Conservation (phyloP, 1,140 invertebrate genomes). For the Drosophila parabipectinata region DNA sequence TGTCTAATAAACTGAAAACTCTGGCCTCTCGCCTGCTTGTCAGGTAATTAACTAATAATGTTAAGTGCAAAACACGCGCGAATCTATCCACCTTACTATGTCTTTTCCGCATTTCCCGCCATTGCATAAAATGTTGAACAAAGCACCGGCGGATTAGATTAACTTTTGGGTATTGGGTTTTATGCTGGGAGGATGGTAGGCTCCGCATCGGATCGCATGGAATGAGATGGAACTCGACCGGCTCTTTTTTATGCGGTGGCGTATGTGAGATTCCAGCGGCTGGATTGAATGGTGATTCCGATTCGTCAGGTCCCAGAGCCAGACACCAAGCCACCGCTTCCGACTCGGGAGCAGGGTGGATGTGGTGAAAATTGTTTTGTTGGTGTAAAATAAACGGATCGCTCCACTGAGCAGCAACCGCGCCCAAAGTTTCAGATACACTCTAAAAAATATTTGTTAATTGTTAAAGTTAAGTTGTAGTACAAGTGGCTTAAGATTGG, state of each 20-base stretch:
- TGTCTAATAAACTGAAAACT: slow-evolving; percentile 16
- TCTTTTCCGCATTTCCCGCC: slow-evolving; percentile 60
- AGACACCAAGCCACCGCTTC: slow-evolving; percentile 48
- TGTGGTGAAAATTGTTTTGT: slow-evolving; percentile 66
- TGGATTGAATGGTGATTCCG: slow-evolving; percentile 31
- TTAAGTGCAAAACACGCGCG: slow-evolving; percentile 40
- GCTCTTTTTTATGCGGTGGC: slow-evolving; percentile 5
- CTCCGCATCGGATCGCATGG: slow-evolving; percentile 1
- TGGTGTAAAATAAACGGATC: slow-evolving; percentile 43
- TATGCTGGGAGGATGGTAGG: not conserved
- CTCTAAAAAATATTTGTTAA: not conserved
- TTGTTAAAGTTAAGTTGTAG: not conserved
- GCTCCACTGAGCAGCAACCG: slow-evolving; percentile 53
- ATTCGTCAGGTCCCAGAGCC: slow-evolving; percentile 37
- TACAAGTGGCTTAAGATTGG: no score
- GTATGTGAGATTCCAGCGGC: slow-evolving; percentile 41
- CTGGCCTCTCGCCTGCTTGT: slow-evolving; percentile 11
- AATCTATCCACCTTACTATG: slow-evolving; percentile 43
- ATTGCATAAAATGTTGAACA: slow-evolving; percentile 59
- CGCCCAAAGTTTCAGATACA: slow-evolving; percentile 21
- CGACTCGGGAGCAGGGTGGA: slow-evolving; percentile 50
- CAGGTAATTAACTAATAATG: slow-evolving; percentile 42
- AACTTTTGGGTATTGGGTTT: slow-evolving; percentile 1
- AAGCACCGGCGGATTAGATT: slow-evolving; percentile 25
- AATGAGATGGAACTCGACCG: slow-evolving; percentile 21